A percentile compares a stretch with the other conserved stretches of the same genome.
Evolutionary conservation across 1,140 invertebrate genomes (phyloP).

Genomic region (Artemia franciscana): DNA sequence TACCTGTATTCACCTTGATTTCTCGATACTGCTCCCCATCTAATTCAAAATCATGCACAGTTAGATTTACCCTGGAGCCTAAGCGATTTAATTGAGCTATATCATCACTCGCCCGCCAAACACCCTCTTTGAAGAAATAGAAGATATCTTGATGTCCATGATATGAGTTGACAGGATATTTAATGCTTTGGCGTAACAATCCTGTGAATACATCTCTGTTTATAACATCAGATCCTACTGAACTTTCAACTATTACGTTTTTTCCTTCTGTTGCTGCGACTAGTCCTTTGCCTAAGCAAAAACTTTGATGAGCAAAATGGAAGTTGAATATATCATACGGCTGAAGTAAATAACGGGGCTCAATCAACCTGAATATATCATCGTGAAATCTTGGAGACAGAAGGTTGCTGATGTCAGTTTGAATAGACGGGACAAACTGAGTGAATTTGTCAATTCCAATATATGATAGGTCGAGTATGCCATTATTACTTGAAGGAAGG

Average conservation of each 20-base stretch:
- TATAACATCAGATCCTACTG: not conserved
- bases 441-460: not conserved
- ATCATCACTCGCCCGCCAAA: slow-evolving; percentile 64
- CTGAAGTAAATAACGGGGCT: not conserved
- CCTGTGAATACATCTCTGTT: not conserved
- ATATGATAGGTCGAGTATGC: not conserved
- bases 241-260: not conserved
- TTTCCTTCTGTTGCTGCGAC: not conserved
- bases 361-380: not conserved
- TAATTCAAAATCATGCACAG: slow-evolving; percentile 61
- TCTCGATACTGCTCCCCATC: slow-evolving; percentile 12
- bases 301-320: not conserved
- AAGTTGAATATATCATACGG: not conserved
- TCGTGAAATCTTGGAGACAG: not conserved
- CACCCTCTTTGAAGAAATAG: slow-evolving; percentile 81
- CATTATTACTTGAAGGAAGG: not conserved
- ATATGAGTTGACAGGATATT: not conserved
- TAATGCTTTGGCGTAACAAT: slow-evolving; percentile 1
- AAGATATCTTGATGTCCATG: slow-evolving; percentile 59
- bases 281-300: not conserved
- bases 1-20: slow-evolving; percentile 5
- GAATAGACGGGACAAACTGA: not conserved
- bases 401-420: not conserved
- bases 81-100: slow-evolving; percentile 61
- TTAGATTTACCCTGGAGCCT: slow-evolving; percentile 74